phyloP scores from a whole-genome alignment of 35 echinoderm and acorn worm species.

The Apostichopus californicus region DNA sequence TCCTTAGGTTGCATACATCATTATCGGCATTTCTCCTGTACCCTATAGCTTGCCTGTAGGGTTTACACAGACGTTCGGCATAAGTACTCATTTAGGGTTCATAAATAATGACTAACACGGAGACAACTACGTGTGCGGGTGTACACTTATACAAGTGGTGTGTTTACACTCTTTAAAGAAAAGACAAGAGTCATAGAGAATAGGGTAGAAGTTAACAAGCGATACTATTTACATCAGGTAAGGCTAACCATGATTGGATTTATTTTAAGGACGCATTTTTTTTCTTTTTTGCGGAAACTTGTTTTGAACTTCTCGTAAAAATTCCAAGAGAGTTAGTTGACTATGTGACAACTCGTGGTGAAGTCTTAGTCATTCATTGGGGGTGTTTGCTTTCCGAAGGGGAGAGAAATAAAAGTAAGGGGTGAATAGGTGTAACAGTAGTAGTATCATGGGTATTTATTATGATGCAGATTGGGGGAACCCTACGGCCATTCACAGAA shows the following conservation, averaged over 20 bases:
- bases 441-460: too few species aligned
- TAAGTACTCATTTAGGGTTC: background rate
- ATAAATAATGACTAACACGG: background rate
- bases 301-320: constrained; percentile 51
- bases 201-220: background rate
- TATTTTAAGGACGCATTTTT: background rate
- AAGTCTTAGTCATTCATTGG: background rate
- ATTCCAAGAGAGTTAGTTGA: constrained; percentile 30
- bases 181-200: background rate
- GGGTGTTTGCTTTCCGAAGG: too few species aligned
- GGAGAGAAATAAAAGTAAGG: too few species aligned
- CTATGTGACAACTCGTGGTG: background rate
- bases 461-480: too few species aligned
- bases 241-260: background rate
- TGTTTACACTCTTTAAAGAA: constrained; percentile 11
- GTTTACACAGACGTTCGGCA: constrained; percentile 12
- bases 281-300: background rate
- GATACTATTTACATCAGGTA: background rate
- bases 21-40: background rate
- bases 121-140: background rate
- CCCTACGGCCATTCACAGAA: too few species aligned
- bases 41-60: background rate
- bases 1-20: background rate
- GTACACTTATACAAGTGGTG: background rate
- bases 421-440: too few species aligned